Percentiles rank a stretch among this genome's conserved stretches.
These are phyloP conservation scores for Eilema sororculum DNA, from an alignment of 2,888 invertebrate genomes.

Conservation along the genomic window DNA sequence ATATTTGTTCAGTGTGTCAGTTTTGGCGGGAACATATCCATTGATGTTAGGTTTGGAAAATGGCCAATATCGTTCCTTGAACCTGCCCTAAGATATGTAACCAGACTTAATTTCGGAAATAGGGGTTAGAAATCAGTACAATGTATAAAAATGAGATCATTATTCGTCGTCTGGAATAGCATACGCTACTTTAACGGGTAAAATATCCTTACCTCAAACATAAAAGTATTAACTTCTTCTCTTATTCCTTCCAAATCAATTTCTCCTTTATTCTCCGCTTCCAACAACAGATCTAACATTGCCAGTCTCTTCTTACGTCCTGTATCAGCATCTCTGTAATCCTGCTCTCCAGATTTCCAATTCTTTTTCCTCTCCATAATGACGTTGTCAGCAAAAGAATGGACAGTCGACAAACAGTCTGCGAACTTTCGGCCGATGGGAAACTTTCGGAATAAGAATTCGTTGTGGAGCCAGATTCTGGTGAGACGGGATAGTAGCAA, in stretches of 20 bases:
- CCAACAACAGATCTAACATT: constrained; percentile 89
- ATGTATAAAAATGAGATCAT: no score
- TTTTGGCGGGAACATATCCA: no score
- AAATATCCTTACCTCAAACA: constrained; percentile 89
- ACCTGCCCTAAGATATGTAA: no score
- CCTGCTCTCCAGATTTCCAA: constrained; percentile 35
- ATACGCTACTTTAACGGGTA: no score
- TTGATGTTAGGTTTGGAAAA: no score
- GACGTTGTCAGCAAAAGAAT: constrained; percentile 85
- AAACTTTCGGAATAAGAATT: constrained; percentile 81
- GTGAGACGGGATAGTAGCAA: constrained; percentile 64
- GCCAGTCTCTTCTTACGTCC: constrained; percentile 84
- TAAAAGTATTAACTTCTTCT: constrained; percentile 92
- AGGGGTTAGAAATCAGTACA: no score
- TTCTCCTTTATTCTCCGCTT: constrained; percentile 86
- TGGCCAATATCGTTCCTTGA: no score
- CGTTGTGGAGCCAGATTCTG: constrained; percentile 86
- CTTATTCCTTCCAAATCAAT: constrained; percentile 88
- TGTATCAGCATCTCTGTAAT: constrained; percentile 16
- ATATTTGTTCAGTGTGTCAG: no score
- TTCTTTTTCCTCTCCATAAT: constrained; percentile 79
- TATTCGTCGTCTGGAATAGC: no score
- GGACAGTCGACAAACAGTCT: constrained; percentile 78
- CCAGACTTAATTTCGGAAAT: no score
- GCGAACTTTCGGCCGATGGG: constrained; percentile 80